Percentiles rank a stretch among this genome's conserved stretches.
phyloP scores from a whole-genome alignment of 2,797 vertebrate genomes.

The Hydrocynus forskahlii region DNA sequence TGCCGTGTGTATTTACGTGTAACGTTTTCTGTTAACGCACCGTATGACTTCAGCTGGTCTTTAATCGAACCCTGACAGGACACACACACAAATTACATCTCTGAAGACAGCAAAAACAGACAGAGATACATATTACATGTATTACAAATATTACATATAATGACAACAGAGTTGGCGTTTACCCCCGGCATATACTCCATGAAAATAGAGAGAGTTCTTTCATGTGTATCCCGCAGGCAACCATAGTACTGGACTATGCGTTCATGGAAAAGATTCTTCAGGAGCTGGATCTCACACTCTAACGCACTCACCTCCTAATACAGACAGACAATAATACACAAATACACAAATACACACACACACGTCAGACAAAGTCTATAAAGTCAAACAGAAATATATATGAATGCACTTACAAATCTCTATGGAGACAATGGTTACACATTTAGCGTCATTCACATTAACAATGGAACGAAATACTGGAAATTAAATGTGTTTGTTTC shows the following conservation, averaged over 20 bases:
- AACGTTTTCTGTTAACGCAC: slow-evolving; percentile 96
- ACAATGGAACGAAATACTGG: neutral
- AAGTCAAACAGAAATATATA: neutral
- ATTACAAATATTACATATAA: too few species aligned
- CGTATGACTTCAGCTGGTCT: slow-evolving; percentile 96
- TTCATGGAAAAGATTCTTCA: slow-evolving; percentile 96
- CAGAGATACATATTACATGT: too few species aligned
- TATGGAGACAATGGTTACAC: neutral
- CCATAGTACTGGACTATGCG: slow-evolving; percentile 98
- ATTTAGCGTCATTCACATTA: neutral
- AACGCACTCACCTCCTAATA: slow-evolving; percentile 94
- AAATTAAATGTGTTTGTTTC: neutral
- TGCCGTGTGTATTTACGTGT: slow-evolving; percentile 96
- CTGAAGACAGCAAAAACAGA: neutral
- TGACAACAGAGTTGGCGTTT: neutral
- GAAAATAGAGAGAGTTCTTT: slow-evolving; percentile 96
- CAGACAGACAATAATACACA: slow-evolving; percentile 33
- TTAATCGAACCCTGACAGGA: slow-evolving; percentile 92
- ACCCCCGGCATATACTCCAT: slow-evolving; percentile 99
- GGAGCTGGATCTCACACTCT: slow-evolving; percentile 97
- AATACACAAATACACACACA: neutral
- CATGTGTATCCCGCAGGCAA: slow-evolving; percentile 90
- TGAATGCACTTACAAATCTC: neutral
- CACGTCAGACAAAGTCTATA: neutral
- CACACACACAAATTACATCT: neutral